A percentile compares a stretch with the other conserved stretches of the same genome.
Conservation (phyloP, 2,888 invertebrate genomes). For the Epinotia nisella region DNA sequence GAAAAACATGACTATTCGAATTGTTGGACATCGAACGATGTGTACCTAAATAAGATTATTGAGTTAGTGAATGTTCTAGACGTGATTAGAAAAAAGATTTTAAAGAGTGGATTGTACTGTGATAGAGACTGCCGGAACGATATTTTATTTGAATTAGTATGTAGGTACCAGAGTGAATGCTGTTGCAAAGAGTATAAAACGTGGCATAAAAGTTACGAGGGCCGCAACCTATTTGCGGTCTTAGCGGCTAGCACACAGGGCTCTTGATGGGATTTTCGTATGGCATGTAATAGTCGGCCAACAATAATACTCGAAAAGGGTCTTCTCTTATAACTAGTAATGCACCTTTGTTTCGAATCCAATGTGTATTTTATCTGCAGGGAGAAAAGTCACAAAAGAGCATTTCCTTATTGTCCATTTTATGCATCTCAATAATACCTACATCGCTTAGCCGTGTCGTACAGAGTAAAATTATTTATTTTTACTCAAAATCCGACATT, state of each 20-base stretch:
- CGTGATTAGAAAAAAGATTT: conserved; percentile 22
- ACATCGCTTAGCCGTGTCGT: neutral
- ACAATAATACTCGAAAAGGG: conserved; percentile 24
- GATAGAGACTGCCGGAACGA: conserved; percentile 30
- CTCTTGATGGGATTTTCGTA: neutral
- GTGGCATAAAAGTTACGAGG: conserved; percentile 10
- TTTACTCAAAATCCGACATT: too few species aligned
- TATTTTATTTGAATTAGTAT: conserved; percentile 14
- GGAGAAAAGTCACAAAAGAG: neutral
- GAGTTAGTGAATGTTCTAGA: conserved; percentile 37
- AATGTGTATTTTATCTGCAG: conserved; percentile 1
- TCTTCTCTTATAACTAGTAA: conserved; percentile 21
- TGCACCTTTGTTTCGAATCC: conserved; percentile 12
- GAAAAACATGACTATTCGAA: conserved; percentile 8
- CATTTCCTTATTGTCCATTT: neutral
- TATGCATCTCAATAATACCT: neutral
- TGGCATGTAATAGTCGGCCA: neutral
- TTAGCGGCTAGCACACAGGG: neutral
- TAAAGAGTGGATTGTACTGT: conserved; percentile 34
- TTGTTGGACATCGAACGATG: conserved; percentile 4
- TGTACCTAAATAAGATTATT: conserved; percentile 34
- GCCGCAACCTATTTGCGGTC: conserved; percentile 5
- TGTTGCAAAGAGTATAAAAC: conserved; percentile 5
- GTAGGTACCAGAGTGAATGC: conserved; percentile 11
- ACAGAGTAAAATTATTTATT: too few species aligned